Conservation (phyloP, 2,113 vertebrate species). For the Solenodon paradoxus region DNA sequence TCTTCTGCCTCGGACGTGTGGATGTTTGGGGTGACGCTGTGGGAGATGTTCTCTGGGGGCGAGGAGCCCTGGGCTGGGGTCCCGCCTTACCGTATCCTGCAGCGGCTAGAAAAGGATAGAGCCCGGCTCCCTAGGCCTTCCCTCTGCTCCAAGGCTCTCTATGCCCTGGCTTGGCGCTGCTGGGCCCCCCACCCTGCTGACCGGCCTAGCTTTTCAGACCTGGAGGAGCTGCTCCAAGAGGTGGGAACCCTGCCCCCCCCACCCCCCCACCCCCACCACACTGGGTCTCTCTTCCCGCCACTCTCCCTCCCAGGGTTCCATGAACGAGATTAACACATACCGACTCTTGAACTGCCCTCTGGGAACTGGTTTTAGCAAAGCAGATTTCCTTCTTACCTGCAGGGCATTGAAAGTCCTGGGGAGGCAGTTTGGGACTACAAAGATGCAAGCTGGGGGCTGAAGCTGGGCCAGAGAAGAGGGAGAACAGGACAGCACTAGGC, state of each 20-base stretch:
- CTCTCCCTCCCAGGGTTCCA: background rate
- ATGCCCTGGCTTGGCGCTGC: conserved; percentile 86
- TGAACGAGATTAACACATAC: background rate
- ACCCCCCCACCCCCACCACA: background rate
- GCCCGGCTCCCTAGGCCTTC: conserved; percentile 86
- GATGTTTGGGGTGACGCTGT: conserved; percentile 93
- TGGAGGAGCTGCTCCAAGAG: conserved; percentile 85
- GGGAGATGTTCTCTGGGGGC: conserved; percentile 94
- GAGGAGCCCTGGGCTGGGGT: conserved; percentile 89
- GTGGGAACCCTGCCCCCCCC: conserved; percentile 76
- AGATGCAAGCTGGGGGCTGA: background rate
- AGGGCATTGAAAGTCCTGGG: background rate
- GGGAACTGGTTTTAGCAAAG: background rate
- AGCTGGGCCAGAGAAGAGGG: background rate
- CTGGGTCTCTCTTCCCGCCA: background rate
- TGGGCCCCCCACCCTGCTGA: conserved; percentile 86
- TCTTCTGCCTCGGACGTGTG: conserved; percentile 91
- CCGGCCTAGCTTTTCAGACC: conserved; percentile 84
- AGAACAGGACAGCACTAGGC: background rate
- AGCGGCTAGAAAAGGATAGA: conserved; percentile 86
- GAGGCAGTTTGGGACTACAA: background rate
- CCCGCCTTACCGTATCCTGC: conserved; percentile 83
- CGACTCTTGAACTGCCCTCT: background rate
- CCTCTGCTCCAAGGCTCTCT: conserved; percentile 88
- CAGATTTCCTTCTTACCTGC: background rate